These are phyloP conservation scores for Lasioglossum calceatum DNA, from an alignment of 2,888 invertebrate genomes.

Conservation along the genomic window DNA sequence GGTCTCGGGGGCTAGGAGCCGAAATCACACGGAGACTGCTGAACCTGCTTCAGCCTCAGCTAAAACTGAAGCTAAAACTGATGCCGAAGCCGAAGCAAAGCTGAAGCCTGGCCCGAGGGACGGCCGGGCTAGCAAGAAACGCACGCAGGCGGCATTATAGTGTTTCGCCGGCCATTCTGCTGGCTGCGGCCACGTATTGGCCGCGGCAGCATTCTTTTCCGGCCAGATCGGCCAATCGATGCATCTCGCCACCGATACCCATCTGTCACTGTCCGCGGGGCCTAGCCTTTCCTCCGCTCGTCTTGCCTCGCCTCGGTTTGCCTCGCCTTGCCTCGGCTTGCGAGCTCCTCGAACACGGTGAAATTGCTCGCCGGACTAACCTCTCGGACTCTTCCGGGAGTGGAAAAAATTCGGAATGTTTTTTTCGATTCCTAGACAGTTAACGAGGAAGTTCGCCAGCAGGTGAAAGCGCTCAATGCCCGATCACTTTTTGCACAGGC, in stretches of 20 bases:
- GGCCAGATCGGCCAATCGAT: conserved; percentile 84
- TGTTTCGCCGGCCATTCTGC: conserved; percentile 82
- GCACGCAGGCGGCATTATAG: conserved; percentile 70
- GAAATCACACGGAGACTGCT: conserved; percentile 58
- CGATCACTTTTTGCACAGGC: neutral
- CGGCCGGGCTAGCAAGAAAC: conserved; percentile 62
- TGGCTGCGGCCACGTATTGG: conserved; percentile 82
- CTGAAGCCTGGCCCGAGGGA: conserved; percentile 46
- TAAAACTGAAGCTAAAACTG: neutral
- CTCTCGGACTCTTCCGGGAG: conserved; percentile 24
- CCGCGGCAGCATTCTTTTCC: conserved; percentile 83
- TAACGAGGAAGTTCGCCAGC: conserved; percentile 1
- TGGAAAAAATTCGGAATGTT: conserved; percentile 25
- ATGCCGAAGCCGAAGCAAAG: conserved; percentile 58
- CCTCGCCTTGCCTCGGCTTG: neutral
- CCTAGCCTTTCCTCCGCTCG: conserved; percentile 63
- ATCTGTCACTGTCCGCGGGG: conserved; percentile 84
- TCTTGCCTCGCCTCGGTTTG: neutral
- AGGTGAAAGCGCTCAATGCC: conserved; percentile 4
- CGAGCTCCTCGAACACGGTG: conserved; percentile 18
- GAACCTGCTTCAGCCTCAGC: neutral
- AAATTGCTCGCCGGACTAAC: conserved; percentile 34
- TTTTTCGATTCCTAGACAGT: conserved; percentile 10
- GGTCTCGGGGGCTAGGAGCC: conserved; percentile 65
- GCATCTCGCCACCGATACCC: conserved; percentile 84